These are phyloP conservation scores for Thymelicus sylvestris DNA, from an alignment of 2,888 invertebrate species.

Conservation along the genomic window DNA sequence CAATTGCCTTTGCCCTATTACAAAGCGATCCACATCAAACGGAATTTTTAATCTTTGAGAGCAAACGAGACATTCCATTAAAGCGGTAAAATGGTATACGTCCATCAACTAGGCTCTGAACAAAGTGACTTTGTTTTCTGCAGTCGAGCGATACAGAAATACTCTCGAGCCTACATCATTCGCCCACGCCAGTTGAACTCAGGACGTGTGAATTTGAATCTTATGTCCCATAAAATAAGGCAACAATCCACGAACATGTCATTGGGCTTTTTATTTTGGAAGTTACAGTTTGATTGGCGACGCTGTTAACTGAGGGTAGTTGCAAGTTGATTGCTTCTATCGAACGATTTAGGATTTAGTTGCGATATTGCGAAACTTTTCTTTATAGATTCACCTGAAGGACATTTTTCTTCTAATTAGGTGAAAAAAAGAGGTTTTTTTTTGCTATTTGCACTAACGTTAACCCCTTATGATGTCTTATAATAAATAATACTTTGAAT, in stretches of 20 bases:
- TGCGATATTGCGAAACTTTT: not conserved
- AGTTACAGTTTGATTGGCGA: constrained; percentile 59
- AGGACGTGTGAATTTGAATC: constrained; percentile 1
- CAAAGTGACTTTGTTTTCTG: constrained; percentile 52
- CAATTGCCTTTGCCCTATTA: constrained; percentile 3
- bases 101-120: constrained; percentile 48
- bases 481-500: too few species aligned
- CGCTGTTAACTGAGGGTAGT: constrained; percentile 67
- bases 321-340: constrained; percentile 58
- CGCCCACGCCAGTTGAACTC: constrained; percentile 24
- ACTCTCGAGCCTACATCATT: constrained; percentile 42
- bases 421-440: too few species aligned
- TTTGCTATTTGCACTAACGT: too few species aligned
- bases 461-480: too few species aligned
- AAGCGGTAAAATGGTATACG: constrained; percentile 49
- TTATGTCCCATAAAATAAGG: constrained; percentile 1
- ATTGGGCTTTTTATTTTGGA: constrained; percentile 42
- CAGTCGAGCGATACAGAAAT: constrained; percentile 47
- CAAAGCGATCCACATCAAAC: constrained; percentile 29
- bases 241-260: not conserved
- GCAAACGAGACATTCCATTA: constrained; percentile 39
- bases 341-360: constrained; percentile 45
- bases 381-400: constrained; percentile 4
- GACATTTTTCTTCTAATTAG: not conserved
- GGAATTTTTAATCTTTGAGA: constrained; percentile 24